phyloP scores from a whole-genome alignment of 2,888 invertebrate genomes.

The Cantharis rufa region DNA sequence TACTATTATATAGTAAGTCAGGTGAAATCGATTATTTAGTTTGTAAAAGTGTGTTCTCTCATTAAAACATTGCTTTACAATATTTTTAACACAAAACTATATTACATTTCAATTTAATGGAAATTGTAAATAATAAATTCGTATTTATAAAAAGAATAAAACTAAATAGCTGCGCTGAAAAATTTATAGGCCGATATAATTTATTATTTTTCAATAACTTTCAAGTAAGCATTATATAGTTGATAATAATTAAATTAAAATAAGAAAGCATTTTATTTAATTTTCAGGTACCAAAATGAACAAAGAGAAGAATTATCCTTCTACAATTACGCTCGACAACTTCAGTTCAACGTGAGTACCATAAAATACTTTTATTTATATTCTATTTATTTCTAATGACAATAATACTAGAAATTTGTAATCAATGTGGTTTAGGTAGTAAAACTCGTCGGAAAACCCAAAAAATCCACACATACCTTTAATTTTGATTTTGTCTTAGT shows the following conservation, averaged over 20 bases:
- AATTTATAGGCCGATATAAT: not conserved
- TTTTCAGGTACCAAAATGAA: constrained; percentile 1
- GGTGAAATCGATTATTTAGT: not conserved
- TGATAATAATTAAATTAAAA: not conserved
- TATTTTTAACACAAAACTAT: not conserved
- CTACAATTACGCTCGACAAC: not conserved
- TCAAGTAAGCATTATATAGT: not conserved
- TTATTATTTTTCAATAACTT: not conserved
- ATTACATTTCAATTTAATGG: not conserved
- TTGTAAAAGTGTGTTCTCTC: not conserved
- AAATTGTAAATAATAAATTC: not conserved
- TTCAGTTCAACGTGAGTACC: not conserved
- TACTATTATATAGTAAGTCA: not conserved
- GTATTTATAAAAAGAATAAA: not conserved
- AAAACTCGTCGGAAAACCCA: no score
- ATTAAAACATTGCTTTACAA: not conserved
- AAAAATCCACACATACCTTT: no score
- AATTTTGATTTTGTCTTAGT: no score
- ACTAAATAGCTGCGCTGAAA: not conserved
- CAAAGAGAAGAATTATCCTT: not conserved
- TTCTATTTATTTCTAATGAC: not conserved
- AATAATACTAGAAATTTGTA: no score
- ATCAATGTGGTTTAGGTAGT: no score
- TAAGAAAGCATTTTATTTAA: not conserved
- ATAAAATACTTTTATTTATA: not conserved